Percentiles rank a stretch among this genome's conserved stretches.
These are phyloP conservation scores for Liposcelis brunnea DNA, from an alignment of 2,888 invertebrate species.

Conservation along the genomic window DNA sequence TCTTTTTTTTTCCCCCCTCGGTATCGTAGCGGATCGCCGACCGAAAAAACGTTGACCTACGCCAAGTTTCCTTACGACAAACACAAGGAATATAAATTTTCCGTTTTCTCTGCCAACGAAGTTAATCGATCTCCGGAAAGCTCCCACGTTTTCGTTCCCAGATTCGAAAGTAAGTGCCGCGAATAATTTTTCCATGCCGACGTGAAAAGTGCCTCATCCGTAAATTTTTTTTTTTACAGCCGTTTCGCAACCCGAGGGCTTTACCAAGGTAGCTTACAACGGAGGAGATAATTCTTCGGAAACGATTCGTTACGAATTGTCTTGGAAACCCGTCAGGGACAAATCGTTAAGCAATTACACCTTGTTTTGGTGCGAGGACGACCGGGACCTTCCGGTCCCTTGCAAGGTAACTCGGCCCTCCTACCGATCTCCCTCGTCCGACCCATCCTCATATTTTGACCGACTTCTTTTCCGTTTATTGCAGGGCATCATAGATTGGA, in stretches of 20 bases:
- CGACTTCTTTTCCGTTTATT: conserved; percentile 11
- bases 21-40: conserved; percentile 24
- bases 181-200: conserved; percentile 7
- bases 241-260: conserved; percentile 35
- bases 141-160: conserved; percentile 43
- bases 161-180: conserved; percentile 28
- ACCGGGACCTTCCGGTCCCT: conserved; percentile 35
- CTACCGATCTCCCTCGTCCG: too few relatives aligned
- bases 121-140: conserved; percentile 37
- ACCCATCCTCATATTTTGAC: background rate
- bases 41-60: conserved; percentile 39
- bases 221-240: conserved; percentile 22
- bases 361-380: conserved; percentile 58
- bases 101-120: conserved; percentile 41
- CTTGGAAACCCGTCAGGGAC: conserved; percentile 39
- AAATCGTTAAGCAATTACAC: conserved; percentile 40
- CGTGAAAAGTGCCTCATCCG: conserved; percentile 7
- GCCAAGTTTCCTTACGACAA: conserved; percentile 24
- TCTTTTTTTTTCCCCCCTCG: background rate
- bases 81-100: conserved; percentile 37
- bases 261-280: conserved; percentile 55
- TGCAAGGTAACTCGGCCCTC: conserved; percentile 35
- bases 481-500: conserved; percentile 43
- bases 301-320: conserved; percentile 55
- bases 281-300: too few relatives aligned